Evolutionary conservation across 1,140 invertebrate species (phyloP).

Genomic region (Steinernema feltiae): DNA sequence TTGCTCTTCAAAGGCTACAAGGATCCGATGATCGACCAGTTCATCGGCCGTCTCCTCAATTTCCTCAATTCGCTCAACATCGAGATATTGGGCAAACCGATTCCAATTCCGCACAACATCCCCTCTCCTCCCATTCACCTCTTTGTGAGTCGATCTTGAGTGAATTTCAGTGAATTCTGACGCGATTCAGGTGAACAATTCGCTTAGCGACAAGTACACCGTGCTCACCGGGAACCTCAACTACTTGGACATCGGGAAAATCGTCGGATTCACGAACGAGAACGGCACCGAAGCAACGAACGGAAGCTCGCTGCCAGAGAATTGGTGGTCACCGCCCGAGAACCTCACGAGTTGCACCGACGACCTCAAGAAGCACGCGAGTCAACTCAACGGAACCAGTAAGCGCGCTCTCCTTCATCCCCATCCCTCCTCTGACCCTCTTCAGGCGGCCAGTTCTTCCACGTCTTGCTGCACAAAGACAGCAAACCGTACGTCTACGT

Average conservation of each 20-base stretch:
- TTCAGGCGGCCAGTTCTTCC: constrained; percentile 32
- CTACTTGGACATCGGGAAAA: background rate
- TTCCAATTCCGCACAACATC: background rate
- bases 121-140: background rate
- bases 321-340: background rate
- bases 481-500: constrained; percentile 23
- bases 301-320: background rate
- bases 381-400: background rate
- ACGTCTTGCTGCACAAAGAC: constrained; percentile 22
- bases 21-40: constrained; percentile 21
- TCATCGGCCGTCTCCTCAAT: background rate
- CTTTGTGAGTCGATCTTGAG: constrained; percentile 11
- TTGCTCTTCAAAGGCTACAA: constrained; percentile 30
- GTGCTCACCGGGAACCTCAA: background rate
- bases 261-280: background rate
- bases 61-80: constrained; percentile 15
- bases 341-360: background rate
- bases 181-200: background rate
- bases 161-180: background rate
- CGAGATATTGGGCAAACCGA: background rate
- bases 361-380: background rate
- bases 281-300: background rate
- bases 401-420: background rate
- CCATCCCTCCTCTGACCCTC: background rate
- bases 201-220: background rate